A percentile compares a stretch with the other conserved stretches of the same genome.
Evolutionary conservation across 1,140 invertebrate genomes (phyloP).

Genomic region (Maconellicoccus hirsutus): DNA sequence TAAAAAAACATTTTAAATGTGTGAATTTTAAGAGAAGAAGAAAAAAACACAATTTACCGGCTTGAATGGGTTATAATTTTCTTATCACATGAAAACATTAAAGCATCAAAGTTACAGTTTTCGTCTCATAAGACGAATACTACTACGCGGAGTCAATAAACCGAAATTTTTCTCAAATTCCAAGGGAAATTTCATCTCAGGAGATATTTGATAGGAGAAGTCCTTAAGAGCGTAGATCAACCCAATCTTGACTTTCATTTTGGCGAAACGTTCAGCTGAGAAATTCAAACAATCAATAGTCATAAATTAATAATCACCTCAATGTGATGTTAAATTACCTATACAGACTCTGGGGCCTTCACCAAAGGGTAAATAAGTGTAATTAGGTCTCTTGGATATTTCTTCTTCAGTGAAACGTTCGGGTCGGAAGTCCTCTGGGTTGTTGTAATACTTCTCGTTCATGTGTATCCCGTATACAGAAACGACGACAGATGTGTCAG

Average conservation of each 20-base stretch:
- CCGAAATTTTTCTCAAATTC: not conserved
- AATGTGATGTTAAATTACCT: slow-evolving; percentile 33
- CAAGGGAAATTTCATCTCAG: not conserved
- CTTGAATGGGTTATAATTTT: no score
- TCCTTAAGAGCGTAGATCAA: not conserved
- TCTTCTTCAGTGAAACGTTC: slow-evolving; percentile 37
- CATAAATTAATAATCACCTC: slow-evolving; percentile 30
- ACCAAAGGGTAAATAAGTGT: slow-evolving; percentile 52
- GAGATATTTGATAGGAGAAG: not conserved
- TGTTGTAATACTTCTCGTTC: slow-evolving; percentile 47
- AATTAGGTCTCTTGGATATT: slow-evolving; percentile 31
- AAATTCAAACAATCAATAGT: slow-evolving; percentile 49
- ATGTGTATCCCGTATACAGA: slow-evolving; percentile 47
- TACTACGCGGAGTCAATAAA: not conserved
- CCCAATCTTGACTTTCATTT: not conserved
- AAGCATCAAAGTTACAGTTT: no score
- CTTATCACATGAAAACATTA: no score
- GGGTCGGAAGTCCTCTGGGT: slow-evolving; percentile 55
- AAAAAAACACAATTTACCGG: no score
- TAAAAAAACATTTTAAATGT: no score
- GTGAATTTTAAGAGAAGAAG: no score
- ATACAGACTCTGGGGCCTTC: slow-evolving; percentile 56
- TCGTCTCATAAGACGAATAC: not conserved
- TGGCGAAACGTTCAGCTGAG: not conserved
- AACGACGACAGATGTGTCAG: slow-evolving; percentile 40